phyloP scores from a whole-genome alignment of 2,888 invertebrate species.

The Mechanitis mazaeus region DNA sequence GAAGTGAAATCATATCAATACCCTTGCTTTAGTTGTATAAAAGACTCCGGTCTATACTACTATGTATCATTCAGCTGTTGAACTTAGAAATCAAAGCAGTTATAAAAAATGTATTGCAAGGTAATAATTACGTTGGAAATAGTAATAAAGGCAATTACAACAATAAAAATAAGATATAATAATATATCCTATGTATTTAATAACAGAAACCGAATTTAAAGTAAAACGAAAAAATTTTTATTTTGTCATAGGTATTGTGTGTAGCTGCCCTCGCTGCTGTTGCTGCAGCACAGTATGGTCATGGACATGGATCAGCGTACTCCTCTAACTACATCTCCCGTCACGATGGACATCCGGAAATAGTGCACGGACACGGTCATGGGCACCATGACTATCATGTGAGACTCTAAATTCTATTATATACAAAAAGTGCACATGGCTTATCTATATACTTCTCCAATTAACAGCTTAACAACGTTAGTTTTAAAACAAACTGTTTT shows the following conservation, averaged over 20 bases:
- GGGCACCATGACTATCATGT: background rate
- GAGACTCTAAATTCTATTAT: background rate
- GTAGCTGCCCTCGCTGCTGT: background rate
- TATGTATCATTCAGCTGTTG: conserved; percentile 37
- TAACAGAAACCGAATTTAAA: no score
- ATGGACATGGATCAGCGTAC: background rate
- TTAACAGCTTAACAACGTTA: no score
- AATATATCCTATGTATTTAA: no score
- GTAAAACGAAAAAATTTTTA: no score
- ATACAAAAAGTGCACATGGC: no score
- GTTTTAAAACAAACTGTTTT: no score
- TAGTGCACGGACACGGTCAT: conserved; percentile 5
- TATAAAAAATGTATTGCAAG: conserved; percentile 21
- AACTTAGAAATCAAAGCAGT: conserved; percentile 23
- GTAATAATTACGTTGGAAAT: conserved; percentile 8
- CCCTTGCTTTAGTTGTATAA: conserved; percentile 40
- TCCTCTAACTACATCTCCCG: conserved; percentile 5
- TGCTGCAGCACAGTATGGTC: conserved; percentile 1
- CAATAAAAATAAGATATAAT: no score
- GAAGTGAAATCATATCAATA: conserved; percentile 37
- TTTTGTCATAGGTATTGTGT: background rate
- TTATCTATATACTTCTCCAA: no score
- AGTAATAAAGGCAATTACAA: no score
- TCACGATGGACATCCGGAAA: conserved; percentile 1
- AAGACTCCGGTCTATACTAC: conserved; percentile 33